A percentile compares a stretch with the other conserved stretches of the same genome.
phyloP scores from a whole-genome alignment of 2,888 invertebrate species.

The Hermaeophaga mercurialis region DNA sequence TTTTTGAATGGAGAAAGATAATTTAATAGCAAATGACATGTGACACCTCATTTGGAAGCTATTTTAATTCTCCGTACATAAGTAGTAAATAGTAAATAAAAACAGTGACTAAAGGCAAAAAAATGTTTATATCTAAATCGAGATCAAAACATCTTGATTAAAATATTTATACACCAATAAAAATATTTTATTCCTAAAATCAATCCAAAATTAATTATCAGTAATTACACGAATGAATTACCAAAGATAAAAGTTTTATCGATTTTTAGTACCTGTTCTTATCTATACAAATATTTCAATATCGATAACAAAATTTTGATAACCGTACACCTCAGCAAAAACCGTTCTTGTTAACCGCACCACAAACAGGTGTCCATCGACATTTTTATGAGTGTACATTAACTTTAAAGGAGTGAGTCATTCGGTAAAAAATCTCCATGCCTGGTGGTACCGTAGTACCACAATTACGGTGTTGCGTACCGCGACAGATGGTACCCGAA shows the following conservation, averaged over 20 bases:
- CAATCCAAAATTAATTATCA: too few species aligned
- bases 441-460: background rate
- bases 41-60: too few species aligned
- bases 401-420: background rate
- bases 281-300: background rate
- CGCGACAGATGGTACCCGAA: background rate
- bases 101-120: too few species aligned
- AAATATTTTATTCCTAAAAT: too few species aligned
- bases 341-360: background rate
- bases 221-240: too few species aligned
- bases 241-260: background rate
- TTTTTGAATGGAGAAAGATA: too few species aligned
- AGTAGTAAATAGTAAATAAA: too few species aligned
- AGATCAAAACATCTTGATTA: too few species aligned
- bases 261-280: background rate
- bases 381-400: conserved; percentile 2
- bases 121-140: too few species aligned
- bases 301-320: background rate
- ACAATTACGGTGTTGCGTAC: background rate
- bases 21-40: too few species aligned
- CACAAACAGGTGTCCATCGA: background rate
- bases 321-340: background rate
- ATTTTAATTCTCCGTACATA: too few species aligned
- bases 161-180: too few species aligned
- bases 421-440: conserved; percentile 1